Base-by-base conservation (phyloP, 2,888 invertebrate species). In the Ennomos fuscantarius region DNA sequence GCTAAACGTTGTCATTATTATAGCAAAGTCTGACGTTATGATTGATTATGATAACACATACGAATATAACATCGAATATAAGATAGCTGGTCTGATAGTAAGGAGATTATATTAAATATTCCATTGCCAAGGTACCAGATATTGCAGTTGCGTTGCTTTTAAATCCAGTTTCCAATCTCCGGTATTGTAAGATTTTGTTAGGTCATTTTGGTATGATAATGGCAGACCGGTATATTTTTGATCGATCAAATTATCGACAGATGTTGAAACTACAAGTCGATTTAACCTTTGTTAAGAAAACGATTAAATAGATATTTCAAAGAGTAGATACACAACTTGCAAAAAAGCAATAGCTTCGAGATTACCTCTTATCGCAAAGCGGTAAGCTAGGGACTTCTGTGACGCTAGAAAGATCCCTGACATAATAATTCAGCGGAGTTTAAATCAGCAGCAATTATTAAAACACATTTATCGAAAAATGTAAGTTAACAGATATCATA, bases 31-130 rank as follows among this genome's bases (percentile, higher is more conserved):
- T 31, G 41, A 53, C 50, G 47, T 52, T 55, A 55, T 70, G 70
- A 73, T 70, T 63, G 70, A 71, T 70, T 61, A 54, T 58, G 62
- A 59, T 66, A 60, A 49, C 48, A 48, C 48, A 40, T 24, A 24
- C 24, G 24, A 24, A 24, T 24, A 24, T 24, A 24, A 24, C 24
- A 24, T 24, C 24, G 24, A 24, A 24, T 24, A 6, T 15, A 8
- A 35, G 13, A 45, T 45, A 34, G 39, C 13, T 43, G 35, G 1
- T 15, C 32, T 31, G 54, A 41, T 51, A 52, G 39, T 53, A 48
- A 43, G 32, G 47, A 53, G 52, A 36, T 50, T 55, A 46, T 41
- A 47, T 62, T 61, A 68, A 72, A 72, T 66, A 66, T 68, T 70
- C 67, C 64, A 62, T 55, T 63, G 69, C 56, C 56, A 60, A 53